These are phyloP conservation scores for Protobothrops mucrosquamatus DNA, from an alignment of 2,113 vertebrate genomes.

Conservation along the genomic window DNA sequence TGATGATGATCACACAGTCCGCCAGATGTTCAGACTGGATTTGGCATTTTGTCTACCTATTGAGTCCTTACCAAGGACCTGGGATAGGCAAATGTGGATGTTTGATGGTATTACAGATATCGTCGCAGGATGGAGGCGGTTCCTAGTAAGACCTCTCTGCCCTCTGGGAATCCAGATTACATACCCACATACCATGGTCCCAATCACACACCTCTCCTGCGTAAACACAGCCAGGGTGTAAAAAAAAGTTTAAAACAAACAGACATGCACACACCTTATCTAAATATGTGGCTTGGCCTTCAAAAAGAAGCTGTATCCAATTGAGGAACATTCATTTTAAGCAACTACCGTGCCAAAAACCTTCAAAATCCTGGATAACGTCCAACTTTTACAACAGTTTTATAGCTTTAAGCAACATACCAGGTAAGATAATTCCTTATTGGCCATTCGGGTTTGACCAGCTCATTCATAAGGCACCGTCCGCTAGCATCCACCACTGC, in stretches of 20 bases:
- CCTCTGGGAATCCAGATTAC: not conserved
- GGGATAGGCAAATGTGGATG: too few relatives aligned
- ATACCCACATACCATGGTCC: not conserved
- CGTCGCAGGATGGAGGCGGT: too few relatives aligned
- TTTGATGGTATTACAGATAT: too few relatives aligned
- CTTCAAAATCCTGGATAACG: not conserved
- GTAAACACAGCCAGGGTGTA: not conserved
- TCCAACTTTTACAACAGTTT: not conserved
- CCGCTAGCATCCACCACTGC: slow-evolving; percentile 81
- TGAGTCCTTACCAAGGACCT: too few relatives aligned
- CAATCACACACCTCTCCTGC: not conserved
- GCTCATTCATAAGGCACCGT: slow-evolving; percentile 79
- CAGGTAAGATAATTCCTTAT: slow-evolving; percentile 82
- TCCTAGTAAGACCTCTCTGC: too few relatives aligned
- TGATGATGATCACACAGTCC: too few relatives aligned
- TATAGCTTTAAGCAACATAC: slow-evolving; percentile 57
- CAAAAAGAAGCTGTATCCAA: not conserved
- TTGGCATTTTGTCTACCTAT: too few relatives aligned
- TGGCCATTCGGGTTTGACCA: slow-evolving; percentile 79
- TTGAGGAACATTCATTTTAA: too few relatives aligned
- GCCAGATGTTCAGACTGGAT: too few relatives aligned
- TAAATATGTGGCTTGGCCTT: not conserved
- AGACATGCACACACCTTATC: too few relatives aligned
- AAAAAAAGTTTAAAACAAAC: not conserved
- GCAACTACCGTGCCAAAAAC: not conserved